A percentile compares a stretch with the other conserved stretches of the same genome.
These are phyloP conservation scores for Pachymerium ferrugineum DNA, from an alignment of 2,888 invertebrate genomes.

Conservation along the genomic window DNA sequence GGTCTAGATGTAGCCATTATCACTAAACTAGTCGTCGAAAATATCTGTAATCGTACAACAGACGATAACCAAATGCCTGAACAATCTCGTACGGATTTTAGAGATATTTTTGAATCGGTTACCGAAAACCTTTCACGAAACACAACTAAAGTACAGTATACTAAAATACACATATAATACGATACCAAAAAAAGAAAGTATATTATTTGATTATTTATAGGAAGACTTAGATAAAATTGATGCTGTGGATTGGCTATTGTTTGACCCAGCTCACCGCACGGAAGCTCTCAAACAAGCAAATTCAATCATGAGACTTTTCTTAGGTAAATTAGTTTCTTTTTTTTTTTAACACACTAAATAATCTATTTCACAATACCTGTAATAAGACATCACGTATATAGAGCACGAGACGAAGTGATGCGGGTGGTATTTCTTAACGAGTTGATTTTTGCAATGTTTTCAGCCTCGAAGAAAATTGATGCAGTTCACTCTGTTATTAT, in stretches of 20 bases:
- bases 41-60: slow-evolving; percentile 50
- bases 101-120: background rate
- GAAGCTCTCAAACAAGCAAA: slow-evolving; percentile 85
- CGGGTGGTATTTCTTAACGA: no score
- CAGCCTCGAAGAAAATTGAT: slow-evolving; percentile 69
- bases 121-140: background rate
- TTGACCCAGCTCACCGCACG: slow-evolving; percentile 67
- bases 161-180: no score
- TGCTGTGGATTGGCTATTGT: slow-evolving; percentile 79
- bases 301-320: slow-evolving; percentile 75
- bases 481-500: slow-evolving; percentile 71
- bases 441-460: no score
- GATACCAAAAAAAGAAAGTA: background rate
- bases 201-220: slow-evolving; percentile 31
- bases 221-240: slow-evolving; percentile 67
- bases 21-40: slow-evolving; percentile 77
- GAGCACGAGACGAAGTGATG: no score
- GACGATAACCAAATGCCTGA: background rate
- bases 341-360: no score
- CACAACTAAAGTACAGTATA: background rate
- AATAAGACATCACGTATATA: no score
- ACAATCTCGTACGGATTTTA: background rate
- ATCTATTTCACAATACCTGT: no score
- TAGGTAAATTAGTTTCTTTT: slow-evolving; percentile 48
- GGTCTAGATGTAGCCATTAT: slow-evolving; percentile 78